These are phyloP conservation scores for Callochromis pleurospilus DNA, from an alignment of 2,113 vertebrate genomes.

Conservation along the genomic window DNA sequence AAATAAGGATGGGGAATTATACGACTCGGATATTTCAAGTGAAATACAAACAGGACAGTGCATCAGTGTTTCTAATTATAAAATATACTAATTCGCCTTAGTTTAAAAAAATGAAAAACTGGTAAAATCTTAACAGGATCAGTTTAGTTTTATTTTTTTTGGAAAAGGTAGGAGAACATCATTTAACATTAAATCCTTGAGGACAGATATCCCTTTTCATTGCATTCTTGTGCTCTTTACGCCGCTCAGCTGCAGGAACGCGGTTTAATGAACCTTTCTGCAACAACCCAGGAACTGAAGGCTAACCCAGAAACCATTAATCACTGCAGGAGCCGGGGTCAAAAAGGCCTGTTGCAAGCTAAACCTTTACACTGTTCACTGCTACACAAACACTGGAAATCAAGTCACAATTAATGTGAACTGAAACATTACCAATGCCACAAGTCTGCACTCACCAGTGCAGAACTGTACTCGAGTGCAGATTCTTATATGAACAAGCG, in stretches of 20 bases:
- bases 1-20: not conserved
- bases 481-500: not conserved
- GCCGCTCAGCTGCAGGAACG: not conserved
- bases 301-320: not conserved
- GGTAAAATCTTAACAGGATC: not conserved
- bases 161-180: fast-evolving
- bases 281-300: not conserved
- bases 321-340: not conserved
- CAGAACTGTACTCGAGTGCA: not conserved
- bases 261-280: not conserved
- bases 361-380: not conserved
- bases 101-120: fast-evolving
- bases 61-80: not conserved
- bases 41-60: fast-evolving
- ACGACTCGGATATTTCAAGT: fast-evolving
- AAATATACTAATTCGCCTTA: not conserved
- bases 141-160: fast-evolving
- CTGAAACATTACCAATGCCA: not conserved
- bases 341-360: not conserved
- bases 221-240: not conserved
- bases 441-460: not conserved
- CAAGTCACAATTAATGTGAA: not conserved
- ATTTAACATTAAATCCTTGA: not conserved
- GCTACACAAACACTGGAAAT: not conserved
- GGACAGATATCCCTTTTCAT: not conserved